These are phyloP conservation scores for Drosophila hydei DNA, from an alignment of 1,140 invertebrate genomes.

Conservation along the genomic window DNA sequence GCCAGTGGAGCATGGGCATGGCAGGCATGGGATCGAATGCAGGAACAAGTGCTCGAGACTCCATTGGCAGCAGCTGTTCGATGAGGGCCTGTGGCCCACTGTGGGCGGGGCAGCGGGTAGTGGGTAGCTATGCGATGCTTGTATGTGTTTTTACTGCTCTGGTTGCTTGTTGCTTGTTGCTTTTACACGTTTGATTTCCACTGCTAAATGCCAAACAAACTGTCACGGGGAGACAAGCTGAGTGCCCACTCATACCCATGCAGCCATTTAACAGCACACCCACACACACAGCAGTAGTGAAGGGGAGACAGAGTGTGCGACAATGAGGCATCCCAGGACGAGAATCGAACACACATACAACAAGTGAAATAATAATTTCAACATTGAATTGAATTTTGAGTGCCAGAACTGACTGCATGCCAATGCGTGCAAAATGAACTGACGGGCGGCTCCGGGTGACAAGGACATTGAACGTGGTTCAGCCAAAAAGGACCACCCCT, in stretches of 20 bases:
- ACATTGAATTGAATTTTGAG: conserved; percentile 72
- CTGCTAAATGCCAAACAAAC: conserved; percentile 71
- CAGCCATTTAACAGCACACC: neutral
- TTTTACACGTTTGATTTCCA: conserved; percentile 70
- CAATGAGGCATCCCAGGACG: conserved; percentile 29
- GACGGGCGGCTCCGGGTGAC: neutral
- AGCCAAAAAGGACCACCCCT: conserved; percentile 2
- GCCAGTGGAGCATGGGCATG: neutral
- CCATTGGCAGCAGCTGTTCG: conserved; percentile 30
- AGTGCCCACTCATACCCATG: conserved; percentile 37
- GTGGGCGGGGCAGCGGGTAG: neutral
- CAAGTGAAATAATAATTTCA: conserved; percentile 78
- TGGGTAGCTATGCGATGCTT: neutral
- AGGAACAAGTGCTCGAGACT: conserved; percentile 20
- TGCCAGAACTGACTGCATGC: conserved; percentile 45
- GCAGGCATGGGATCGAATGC: neutral
- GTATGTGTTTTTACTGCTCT: conserved; percentile 29
- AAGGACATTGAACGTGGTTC: neutral
- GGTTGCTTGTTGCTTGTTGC: conserved; percentile 65
- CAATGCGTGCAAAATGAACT: conserved; percentile 65
- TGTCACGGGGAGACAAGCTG: conserved; percentile 59
- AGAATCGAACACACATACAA: conserved; percentile 42
- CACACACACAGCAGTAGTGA: neutral
- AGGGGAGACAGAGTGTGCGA: neutral
- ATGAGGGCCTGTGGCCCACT: neutral